Conservation (phyloP, 2,888 invertebrate genomes). For the Thera obeliscata region DNA sequence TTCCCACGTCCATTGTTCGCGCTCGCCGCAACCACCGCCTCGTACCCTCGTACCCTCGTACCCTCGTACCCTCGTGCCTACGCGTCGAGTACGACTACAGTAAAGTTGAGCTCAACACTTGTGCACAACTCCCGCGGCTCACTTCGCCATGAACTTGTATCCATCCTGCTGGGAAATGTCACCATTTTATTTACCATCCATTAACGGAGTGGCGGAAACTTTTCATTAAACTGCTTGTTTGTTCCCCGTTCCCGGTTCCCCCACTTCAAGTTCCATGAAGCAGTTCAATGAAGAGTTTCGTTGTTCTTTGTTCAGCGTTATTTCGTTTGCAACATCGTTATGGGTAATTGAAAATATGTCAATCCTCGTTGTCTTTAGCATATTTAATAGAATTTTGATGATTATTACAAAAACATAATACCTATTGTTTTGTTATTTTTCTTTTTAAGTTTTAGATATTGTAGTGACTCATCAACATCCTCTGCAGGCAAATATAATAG, state of each 20-base stretch:
- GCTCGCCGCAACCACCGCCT: neutral
- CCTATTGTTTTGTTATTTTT: too few species aligned
- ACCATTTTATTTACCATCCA: constrained; percentile 23
- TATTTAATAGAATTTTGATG: too few species aligned
- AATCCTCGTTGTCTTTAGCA: neutral
- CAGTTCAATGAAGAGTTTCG: constrained; percentile 4
- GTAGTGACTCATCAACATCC: too few species aligned
- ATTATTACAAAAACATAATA: too few species aligned
- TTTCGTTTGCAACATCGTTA: neutral
- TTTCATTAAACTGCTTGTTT: constrained; percentile 26
- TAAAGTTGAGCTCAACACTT: constrained; percentile 4
- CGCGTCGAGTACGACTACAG: neutral
- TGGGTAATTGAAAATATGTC: neutral
- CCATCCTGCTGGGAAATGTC: constrained; percentile 21
- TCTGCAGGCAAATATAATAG: too few species aligned
- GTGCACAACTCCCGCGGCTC: constrained; percentile 7
- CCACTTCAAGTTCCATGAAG: constrained; percentile 19
- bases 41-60: neutral
- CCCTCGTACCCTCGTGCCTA: neutral
- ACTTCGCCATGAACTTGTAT: constrained; percentile 24
- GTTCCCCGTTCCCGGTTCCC: constrained; percentile 1
- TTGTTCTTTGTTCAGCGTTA: constrained; percentile 2
- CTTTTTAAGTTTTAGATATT: too few species aligned
- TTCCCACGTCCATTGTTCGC: constrained; percentile 13
- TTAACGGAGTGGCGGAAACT: constrained; percentile 23